Percentiles rank a stretch among this genome's conserved stretches.
These are phyloP conservation scores for Pteropus alecto DNA, from an alignment of 2,113 vertebrate genomes.

Conservation along the genomic window DNA sequence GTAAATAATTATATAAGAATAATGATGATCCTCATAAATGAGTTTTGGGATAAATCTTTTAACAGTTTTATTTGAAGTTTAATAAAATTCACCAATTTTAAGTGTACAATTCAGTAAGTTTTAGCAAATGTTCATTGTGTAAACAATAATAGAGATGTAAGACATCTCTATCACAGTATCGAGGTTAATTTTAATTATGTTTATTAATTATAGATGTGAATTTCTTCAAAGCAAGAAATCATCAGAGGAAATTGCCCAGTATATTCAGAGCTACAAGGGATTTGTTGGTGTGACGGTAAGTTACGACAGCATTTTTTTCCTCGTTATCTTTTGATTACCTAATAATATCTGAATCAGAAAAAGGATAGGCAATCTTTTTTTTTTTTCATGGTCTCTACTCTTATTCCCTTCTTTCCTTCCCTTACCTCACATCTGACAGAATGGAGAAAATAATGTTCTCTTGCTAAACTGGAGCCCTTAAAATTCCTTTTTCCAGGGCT, in stretches of 20 bases:
- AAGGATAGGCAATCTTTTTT: not conserved
- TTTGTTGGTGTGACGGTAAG: conserved; percentile 69
- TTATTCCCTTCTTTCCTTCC: not conserved
- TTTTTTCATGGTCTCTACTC: not conserved
- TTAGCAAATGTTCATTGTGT: not conserved
- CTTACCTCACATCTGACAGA: not conserved
- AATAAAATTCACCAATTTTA: not conserved
- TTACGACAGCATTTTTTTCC: not conserved
- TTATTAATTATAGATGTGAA: conserved; percentile 66
- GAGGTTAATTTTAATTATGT: not conserved
- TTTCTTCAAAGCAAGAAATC: conserved; percentile 76
- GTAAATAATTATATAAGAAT: not conserved
- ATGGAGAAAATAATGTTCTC: not conserved
- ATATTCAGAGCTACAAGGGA: conserved; percentile 66
- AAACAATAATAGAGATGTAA: not conserved
- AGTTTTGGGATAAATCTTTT: not conserved
- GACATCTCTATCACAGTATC: not conserved
- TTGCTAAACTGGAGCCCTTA: not conserved
- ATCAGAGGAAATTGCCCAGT: conserved; percentile 66
- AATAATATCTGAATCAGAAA: not conserved
- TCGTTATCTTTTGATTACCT: not conserved
- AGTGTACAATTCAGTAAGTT: not conserved
- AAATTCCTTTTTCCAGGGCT: not conserved
- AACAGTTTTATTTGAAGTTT: not conserved
- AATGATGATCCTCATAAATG: not conserved